These are phyloP conservation scores for Drosophila meridiana DNA, from an alignment of 2,888 invertebrate genomes.

Conservation along the genomic window DNA sequence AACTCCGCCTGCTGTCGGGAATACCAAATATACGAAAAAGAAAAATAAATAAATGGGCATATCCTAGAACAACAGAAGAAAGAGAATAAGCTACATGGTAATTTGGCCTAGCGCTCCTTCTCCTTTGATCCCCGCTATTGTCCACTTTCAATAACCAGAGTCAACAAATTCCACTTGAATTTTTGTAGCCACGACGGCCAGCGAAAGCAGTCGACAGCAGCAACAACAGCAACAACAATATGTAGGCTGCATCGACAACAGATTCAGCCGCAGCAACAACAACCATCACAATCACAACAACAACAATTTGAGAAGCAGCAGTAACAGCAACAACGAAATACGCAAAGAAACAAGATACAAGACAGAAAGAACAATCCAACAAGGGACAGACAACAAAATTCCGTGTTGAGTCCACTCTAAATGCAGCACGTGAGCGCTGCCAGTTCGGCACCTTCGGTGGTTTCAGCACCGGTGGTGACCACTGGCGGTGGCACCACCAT, in stretches of 20 bases:
- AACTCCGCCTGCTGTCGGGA: conserved; percentile 13
- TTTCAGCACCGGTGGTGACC: conserved; percentile 74
- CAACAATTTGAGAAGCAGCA: conserved; percentile 49
- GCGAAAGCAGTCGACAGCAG: conserved; percentile 78
- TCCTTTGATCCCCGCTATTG: conserved; percentile 16
- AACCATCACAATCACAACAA: conserved; percentile 37
- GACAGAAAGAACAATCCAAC: conserved; percentile 3
- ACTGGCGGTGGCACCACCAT: conserved; percentile 83
- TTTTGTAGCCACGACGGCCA: conserved; percentile 72
- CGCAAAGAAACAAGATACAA: conserved; percentile 5
- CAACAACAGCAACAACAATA: conserved; percentile 60
- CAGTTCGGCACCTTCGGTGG: conserved; percentile 72
- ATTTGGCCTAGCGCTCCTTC: conserved; percentile 39
- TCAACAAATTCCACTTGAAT: conserved; percentile 71
- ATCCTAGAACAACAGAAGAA: conserved; percentile 10
- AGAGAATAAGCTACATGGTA: conserved; percentile 38
- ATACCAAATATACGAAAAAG: conserved; percentile 16
- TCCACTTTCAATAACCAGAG: conserved; percentile 49
- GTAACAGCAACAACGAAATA: conserved; percentile 39
- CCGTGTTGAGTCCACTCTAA: conserved; percentile 47
- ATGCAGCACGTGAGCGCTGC: conserved; percentile 83
- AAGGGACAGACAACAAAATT: conserved; percentile 30
- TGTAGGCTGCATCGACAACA: conserved; percentile 64
- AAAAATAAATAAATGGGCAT: conserved; percentile 14
- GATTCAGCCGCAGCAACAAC: conserved; percentile 62